These are phyloP conservation scores for Cantharis flavilabris DNA, from an alignment of 2,888 invertebrate genomes.

Conservation along the genomic window DNA sequence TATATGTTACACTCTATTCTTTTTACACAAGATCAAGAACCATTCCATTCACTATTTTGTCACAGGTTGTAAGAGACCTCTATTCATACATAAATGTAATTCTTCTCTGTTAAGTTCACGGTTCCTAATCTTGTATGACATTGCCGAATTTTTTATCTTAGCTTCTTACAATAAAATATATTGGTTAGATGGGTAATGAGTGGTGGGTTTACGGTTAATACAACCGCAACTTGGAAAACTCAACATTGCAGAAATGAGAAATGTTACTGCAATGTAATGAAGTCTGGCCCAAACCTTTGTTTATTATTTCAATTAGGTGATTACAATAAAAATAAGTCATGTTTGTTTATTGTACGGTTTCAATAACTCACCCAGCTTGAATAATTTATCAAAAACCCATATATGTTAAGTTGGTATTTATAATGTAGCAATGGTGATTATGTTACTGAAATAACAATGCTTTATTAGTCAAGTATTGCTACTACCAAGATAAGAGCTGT, in stretches of 20 bases:
- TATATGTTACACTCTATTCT: conserved; percentile 39
- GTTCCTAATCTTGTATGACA: neutral
- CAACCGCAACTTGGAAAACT: neutral
- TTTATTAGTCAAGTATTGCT: conserved; percentile 54
- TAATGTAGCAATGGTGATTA: conserved; percentile 51
- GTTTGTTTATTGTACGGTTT: neutral
- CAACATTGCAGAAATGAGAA: neutral
- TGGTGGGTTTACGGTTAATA: neutral
- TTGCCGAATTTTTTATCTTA: neutral
- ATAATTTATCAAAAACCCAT: conserved; percentile 29
- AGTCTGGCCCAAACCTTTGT: neutral
- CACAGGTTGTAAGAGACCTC: conserved; percentile 34
- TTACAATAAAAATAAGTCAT: neutral
- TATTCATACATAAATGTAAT: conserved; percentile 4
- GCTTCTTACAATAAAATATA: neutral
- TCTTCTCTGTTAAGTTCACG: neutral
- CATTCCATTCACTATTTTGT: conserved; percentile 46
- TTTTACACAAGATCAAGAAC: conserved; percentile 39
- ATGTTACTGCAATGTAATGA: neutral
- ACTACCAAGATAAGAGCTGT: conserved; percentile 53
- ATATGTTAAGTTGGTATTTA: conserved; percentile 42
- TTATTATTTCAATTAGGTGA: conserved; percentile 8
- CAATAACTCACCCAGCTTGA: conserved; percentile 1
- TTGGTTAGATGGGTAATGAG: neutral
- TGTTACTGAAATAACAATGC: conserved; percentile 53